Evolutionary conservation across 1,140 invertebrate species (phyloP).

Genomic region (Tetramorium alpestre): DNA sequence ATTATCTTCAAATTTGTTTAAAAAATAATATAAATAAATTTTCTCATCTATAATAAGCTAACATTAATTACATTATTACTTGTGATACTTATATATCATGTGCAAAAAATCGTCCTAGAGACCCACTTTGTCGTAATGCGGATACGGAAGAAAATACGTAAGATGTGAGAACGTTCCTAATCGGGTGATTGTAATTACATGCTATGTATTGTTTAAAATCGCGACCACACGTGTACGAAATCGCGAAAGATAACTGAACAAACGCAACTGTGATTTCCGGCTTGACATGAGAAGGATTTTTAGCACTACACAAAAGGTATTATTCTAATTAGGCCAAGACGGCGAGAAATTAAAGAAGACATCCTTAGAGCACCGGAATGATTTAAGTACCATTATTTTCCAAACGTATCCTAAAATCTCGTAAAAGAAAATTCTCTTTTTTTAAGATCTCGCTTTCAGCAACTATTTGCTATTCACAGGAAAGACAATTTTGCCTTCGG

Average conservation of each 20-base stretch:
- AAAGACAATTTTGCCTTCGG: constrained; percentile 71
- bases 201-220: constrained; percentile 22
- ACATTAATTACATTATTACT: background rate
- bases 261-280: background rate
- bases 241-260: constrained; percentile 21
- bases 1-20: background rate
- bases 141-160: background rate
- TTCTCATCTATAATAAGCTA: background rate
- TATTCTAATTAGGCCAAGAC: background rate
- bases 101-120: constrained; percentile 11
- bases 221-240: background rate
- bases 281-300: constrained; percentile 1
- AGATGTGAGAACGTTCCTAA: constrained; percentile 47
- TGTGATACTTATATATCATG: background rate
- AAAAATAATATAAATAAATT: background rate
- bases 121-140: constrained; percentile 28
- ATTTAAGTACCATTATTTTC: background rate
- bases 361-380: background rate
- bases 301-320: background rate
- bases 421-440: constrained; percentile 32
- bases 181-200: constrained; percentile 25
- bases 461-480: constrained; percentile 63
- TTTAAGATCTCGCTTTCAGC: constrained; percentile 57
- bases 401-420: background rate
- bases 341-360: background rate